A percentile compares a stretch with the other conserved stretches of the same genome.
phyloP scores from a whole-genome alignment of 2,888 invertebrate genomes.

The Brachyptera risi region DNA sequence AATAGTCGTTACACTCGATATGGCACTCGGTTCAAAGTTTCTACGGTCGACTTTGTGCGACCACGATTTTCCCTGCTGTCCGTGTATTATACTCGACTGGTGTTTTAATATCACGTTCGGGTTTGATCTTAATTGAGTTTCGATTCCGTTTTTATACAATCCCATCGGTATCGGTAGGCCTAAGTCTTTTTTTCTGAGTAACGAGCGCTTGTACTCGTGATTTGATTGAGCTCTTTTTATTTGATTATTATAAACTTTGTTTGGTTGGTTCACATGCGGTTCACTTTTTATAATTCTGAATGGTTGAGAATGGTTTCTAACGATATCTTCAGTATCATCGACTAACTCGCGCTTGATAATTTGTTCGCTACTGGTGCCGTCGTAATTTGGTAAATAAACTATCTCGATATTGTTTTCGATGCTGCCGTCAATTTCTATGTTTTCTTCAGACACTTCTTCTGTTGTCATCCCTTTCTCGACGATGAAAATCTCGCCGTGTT shows the following conservation, averaged over 20 bases:
- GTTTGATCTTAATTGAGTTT: background rate
- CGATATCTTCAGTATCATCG: background rate
- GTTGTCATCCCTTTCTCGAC: background rate
- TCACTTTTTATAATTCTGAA: background rate
- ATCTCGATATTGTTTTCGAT: background rate
- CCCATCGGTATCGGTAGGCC: too few species aligned
- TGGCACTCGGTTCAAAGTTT: background rate
- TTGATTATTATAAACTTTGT: too few species aligned
- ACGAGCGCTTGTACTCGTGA: background rate
- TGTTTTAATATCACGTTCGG: too few species aligned
- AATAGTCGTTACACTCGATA: background rate
- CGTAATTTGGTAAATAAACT: background rate
- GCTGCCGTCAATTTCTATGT: background rate
- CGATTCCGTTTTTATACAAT: too few species aligned
- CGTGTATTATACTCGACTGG: too few species aligned
- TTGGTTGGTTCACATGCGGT: background rate
- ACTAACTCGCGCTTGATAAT: too few species aligned
- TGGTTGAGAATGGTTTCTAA: too few species aligned
- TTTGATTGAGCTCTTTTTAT: background rate
- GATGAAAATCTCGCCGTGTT: background rate
- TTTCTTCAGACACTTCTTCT: background rate
- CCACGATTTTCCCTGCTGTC: too few species aligned
- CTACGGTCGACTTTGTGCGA: background rate
- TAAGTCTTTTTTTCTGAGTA: background rate
- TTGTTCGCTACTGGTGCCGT: background rate